Evolutionary conservation across 2,113 vertebrate species (phyloP), one percentile per base, ranked within the genome.

Genomic region (Paramormyrops kingsleyae): DNA sequence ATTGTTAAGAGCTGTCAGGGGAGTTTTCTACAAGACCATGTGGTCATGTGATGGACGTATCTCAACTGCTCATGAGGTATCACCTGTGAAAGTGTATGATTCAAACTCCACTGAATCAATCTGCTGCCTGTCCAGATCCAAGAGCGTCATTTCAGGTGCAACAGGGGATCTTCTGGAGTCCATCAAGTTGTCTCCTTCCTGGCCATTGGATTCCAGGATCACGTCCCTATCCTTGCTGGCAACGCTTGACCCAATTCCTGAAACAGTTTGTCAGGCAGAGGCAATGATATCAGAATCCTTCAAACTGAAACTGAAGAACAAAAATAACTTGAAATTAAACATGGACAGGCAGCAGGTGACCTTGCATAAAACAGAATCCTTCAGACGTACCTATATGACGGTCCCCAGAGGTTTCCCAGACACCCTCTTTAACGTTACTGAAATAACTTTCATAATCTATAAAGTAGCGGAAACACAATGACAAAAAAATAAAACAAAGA

Each of bases 161-260:
- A 53, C 24, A 0, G 31, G 50, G 0, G 10, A 13, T 8, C 87
- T 88, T 50, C 91, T 92, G 74, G 93, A 92, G 88, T 94, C 94
- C 56, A 97, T 59, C 87, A 97, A 93, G 85, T 95, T 95, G 90
- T 94, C 94, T 31, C 96, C 96, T 0, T 94, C 91, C 0, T 92
- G 52, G n/a, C 70, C 70, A 39, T 42, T 87, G 39, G 19, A 77
- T 1, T 80, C 91, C 31, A 59, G 35, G 88, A 90, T 52, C 3
- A 89, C 90, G 9, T 42, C 89, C 47, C 24, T 87, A 17, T 15
- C 90, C 89, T 91, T 39, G 52, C 39, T 88, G 49, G 90, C 88
- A 42, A 5, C 89, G 47, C 92, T 91, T 50, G 62, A 52, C 35
- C 90, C 90, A 46, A 85, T 66, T 62, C 88, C 94, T 94, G 90